A percentile compares a stretch with the other conserved stretches of the same genome.
Conservation (phyloP, 1,140 invertebrate species). For the Drosophila azteca region DNA sequence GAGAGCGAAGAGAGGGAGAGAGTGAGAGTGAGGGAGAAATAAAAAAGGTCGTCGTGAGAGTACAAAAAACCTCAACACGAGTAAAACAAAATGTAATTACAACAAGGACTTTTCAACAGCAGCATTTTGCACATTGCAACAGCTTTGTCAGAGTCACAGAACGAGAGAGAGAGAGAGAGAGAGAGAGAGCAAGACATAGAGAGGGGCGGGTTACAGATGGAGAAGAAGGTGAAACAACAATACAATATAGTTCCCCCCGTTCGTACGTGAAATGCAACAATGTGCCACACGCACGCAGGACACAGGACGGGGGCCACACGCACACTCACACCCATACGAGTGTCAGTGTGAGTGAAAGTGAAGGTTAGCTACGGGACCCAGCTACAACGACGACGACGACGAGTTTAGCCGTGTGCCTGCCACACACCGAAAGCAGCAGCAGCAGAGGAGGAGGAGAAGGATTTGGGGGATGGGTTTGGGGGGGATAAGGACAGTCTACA, state of each 20-base stretch:
- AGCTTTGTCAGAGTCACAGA: constrained; percentile 41
- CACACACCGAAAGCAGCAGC: constrained; percentile 28
- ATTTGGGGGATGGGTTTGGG: constrained; percentile 6
- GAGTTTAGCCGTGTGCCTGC: constrained; percentile 32
- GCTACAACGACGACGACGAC: background rate
- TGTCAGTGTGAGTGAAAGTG: constrained; percentile 61
- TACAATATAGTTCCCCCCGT: constrained; percentile 30
- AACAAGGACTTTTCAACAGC: constrained; percentile 72
- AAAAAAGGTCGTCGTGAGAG: constrained; percentile 63
- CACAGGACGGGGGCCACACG: constrained; percentile 7
- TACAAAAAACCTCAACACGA: constrained; percentile 81
- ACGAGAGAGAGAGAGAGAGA: background rate
- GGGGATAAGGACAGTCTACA: constrained; percentile 51
- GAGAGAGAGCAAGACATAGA: no score
- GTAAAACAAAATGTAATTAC: constrained; percentile 82
- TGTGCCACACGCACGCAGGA: constrained; percentile 52
- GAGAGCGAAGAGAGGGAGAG: no score
- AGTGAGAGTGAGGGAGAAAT: constrained; percentile 16
- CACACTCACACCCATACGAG: background rate
- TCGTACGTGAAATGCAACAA: constrained; percentile 68
- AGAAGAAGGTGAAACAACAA: constrained; percentile 40
- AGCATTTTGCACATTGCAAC: constrained; percentile 65
- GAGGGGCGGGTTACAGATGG: background rate
- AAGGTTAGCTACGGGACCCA: constrained; percentile 64
- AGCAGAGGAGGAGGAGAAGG: constrained; percentile 3